phyloP scores from a whole-genome alignment of 2,797 vertebrate species.

The Catamblyrhynchus diadema region DNA sequence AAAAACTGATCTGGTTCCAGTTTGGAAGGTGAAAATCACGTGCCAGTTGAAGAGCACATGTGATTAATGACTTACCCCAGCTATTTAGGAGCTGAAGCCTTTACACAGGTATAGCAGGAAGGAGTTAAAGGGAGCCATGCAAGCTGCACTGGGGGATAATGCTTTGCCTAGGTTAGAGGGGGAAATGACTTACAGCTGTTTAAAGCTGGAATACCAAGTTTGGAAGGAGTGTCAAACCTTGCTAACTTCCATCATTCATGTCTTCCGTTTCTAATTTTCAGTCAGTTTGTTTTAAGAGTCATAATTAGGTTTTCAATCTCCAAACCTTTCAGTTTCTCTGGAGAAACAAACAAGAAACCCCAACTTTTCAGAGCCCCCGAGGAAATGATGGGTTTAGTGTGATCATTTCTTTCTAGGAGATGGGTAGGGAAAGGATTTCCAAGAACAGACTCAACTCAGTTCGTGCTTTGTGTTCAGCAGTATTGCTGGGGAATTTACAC shows the following conservation, averaged over 20 bases:
- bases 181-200: background rate
- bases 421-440: background rate
- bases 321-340: background rate
- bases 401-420: background rate
- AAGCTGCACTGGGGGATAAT: background rate
- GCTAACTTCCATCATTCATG: background rate
- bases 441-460: background rate
- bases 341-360: background rate
- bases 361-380: background rate
- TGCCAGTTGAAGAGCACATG: background rate
- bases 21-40: background rate
- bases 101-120: background rate
- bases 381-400: background rate
- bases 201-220: background rate
- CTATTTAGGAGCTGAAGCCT: background rate
- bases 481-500: background rate
- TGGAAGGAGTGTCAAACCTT: background rate
- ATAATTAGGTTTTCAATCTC: slow-evolving; percentile 15
- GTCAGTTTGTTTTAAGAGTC: background rate
- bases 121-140: background rate
- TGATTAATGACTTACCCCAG: background rate
- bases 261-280: background rate
- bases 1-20: background rate
- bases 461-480: background rate
- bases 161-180: background rate